phyloP scores from a whole-genome alignment of 2,113 vertebrate species.

The Dicaeum eximium region DNA sequence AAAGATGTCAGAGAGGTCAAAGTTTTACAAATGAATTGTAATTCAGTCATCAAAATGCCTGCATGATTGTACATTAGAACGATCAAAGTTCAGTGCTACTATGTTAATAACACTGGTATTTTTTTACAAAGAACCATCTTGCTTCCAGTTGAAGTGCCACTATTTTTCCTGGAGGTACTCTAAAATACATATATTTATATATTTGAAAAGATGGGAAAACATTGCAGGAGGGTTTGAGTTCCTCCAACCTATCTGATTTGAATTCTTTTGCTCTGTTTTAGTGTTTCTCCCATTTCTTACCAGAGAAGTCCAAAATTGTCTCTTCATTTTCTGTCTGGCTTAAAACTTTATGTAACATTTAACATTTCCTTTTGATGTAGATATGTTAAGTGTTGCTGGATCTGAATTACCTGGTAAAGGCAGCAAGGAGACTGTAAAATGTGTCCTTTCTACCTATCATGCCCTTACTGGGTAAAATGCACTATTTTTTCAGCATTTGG shows the following conservation, averaged over 20 bases:
- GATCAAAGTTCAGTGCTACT: not conserved
- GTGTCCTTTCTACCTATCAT: not conserved
- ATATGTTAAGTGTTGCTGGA: not conserved
- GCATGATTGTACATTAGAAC: not conserved
- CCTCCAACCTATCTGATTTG: not conserved
- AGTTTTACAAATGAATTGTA: not conserved
- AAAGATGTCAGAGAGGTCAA: not conserved
- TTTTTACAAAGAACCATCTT: not conserved
- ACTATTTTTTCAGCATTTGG: not conserved
- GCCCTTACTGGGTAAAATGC: not conserved
- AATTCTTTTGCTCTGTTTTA: not conserved
- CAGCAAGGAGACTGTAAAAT: not conserved
- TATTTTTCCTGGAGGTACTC: not conserved
- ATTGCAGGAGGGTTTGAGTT: not conserved
- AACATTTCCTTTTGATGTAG: not conserved
- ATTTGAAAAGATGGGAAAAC: not conserved
- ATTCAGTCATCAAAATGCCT: not conserved
- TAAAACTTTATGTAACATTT: not conserved
- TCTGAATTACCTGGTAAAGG: not conserved
- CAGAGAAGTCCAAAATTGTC: not conserved
- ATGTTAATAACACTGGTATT: not conserved
- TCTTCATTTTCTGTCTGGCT: not conserved
- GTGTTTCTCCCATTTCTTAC: not conserved
- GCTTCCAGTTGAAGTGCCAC: not conserved
- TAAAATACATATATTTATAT: not conserved